Evolutionary conservation across 2,888 invertebrate genomes (phyloP).

Genomic region (Ferdinandea cuprea): DNA sequence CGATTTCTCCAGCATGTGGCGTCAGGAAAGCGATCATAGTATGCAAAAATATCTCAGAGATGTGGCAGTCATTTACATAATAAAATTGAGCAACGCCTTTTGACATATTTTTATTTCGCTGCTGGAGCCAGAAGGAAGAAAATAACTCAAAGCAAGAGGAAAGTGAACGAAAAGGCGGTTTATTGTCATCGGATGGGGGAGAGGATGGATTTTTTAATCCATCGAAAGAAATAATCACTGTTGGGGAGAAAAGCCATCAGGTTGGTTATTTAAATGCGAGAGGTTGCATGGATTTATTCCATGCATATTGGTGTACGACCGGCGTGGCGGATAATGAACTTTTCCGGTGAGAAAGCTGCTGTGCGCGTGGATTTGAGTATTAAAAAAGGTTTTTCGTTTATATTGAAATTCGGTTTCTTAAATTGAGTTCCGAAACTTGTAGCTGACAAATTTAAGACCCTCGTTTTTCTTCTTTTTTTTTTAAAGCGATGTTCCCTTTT

Average conservation of each 20-base stretch:
- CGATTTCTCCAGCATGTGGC: background rate
- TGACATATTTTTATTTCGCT: slow-evolving; percentile 17
- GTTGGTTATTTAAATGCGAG: background rate
- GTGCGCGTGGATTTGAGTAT: background rate
- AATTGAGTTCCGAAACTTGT: no score
- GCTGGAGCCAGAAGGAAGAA: background rate
- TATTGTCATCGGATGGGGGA: background rate
- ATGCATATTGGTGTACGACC: background rate
- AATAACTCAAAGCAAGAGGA: slow-evolving; percentile 8
- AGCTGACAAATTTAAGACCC: no score
- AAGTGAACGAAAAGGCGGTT: background rate
- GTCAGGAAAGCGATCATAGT: slow-evolving; percentile 12
- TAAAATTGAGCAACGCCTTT: slow-evolving; percentile 46
- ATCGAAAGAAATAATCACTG: slow-evolving; percentile 3
- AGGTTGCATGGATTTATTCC: slow-evolving; percentile 14
- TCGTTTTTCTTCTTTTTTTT: no score
- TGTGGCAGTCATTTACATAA: slow-evolving; percentile 46
- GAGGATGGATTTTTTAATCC: slow-evolving; percentile 25
- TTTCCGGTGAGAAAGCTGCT: background rate
- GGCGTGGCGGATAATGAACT: background rate
- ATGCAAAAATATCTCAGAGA: slow-evolving; percentile 41
- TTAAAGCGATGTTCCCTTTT: no score
- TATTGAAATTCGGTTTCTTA: no score
- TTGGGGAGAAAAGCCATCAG: slow-evolving; percentile 16
- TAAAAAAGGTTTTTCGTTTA: background rate